Evolutionary conservation across 2,888 invertebrate genomes (phyloP).

Genomic region (Tribolium freemani): DNA sequence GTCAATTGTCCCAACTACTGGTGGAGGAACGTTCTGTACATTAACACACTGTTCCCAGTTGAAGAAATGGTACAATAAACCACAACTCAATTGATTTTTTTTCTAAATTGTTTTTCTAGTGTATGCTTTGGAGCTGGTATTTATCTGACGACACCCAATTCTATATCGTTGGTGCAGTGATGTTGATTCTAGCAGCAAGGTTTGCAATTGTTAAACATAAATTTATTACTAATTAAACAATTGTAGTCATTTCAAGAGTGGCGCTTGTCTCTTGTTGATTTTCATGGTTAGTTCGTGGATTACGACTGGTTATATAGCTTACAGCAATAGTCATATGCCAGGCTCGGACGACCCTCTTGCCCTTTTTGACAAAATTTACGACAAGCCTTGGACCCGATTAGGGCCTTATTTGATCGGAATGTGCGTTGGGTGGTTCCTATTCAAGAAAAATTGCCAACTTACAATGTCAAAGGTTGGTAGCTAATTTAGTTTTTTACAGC

Average conservation of each 20-base stretch:
- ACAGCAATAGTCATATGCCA: slow-evolving; percentile 84
- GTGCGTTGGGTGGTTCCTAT: slow-evolving; percentile 86
- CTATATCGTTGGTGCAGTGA: slow-evolving; percentile 85
- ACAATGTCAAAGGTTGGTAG: slow-evolving; percentile 76
- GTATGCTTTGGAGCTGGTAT: slow-evolving; percentile 95
- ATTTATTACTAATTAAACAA: background rate
- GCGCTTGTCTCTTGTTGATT: slow-evolving; percentile 75
- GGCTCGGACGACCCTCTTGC: slow-evolving; percentile 85
- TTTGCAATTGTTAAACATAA: slow-evolving; percentile 46
- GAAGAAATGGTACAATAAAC: slow-evolving; percentile 80
- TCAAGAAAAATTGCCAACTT: slow-evolving; percentile 85
- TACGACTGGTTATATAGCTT: slow-evolving; percentile 86
- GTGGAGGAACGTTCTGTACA: slow-evolving; percentile 90
- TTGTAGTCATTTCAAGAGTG: slow-evolving; percentile 82
- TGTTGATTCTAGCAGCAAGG: slow-evolving; percentile 83
- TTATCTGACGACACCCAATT: slow-evolving; percentile 90
- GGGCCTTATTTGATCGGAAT: slow-evolving; percentile 90
- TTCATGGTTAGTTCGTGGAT: slow-evolving; percentile 83
- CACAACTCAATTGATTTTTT: background rate
- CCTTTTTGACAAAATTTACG: slow-evolving; percentile 89
- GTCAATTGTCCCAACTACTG: slow-evolving; percentile 87
- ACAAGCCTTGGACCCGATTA: slow-evolving; percentile 89
- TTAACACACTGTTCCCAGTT: slow-evolving; percentile 87
- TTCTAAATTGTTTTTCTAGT: slow-evolving; percentile 70
- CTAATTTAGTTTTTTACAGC: background rate